Base-by-base conservation (phyloP, 2,888 invertebrate species). In the Drosophila trichaetosa region DNA sequence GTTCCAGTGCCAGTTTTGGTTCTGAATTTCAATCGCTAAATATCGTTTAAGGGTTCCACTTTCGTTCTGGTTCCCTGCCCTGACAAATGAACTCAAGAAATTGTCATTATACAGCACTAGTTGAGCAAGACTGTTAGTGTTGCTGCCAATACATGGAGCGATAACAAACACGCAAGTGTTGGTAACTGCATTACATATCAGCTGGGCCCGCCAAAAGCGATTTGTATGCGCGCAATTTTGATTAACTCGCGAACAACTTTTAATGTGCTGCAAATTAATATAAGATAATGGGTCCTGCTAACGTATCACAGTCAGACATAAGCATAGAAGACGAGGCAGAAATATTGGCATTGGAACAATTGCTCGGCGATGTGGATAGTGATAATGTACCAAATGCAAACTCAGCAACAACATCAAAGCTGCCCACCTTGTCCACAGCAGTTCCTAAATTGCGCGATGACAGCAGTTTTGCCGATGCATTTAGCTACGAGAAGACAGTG, bases 391-490 rank as follows among this genome's bases (percentile, higher is more conserved):
- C 57, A 48, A 53, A 21, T 52, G 62, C 79, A 65, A 64, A 60
- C 27, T 36, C 74, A 59, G 64, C 68, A 24, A 21, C 58, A 54
- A 65, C 48, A n/a, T 7, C 34, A 5, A 57, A 65, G 27, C 46
- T 68, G 34, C 64, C 81, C 8, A 72, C 72, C 61, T 57, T 69
- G 13, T 31, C 40, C 10, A 80, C 48, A 34, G 51, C 66, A 8
- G 81, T 73, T 2, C 91, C 92, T 4, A 73, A 73, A 36, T 69
- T 93, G 10, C 80, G 77, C 27, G 92, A 92, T 60, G 92, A 92
- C 70, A 84, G 80, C 36, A 87, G 83, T n/a, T 93, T 92, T 70
- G 90, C 90, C 3, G 75, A 91, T 46, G 90, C 91, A 0, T 91
- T 92, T n/a, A 89, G 89, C 29, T 91, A 86, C n/a, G 89, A 91